phyloP scores from a whole-genome alignment of 64 coral and sea anemone species.

The Catalaphyllia jardinei region DNA sequence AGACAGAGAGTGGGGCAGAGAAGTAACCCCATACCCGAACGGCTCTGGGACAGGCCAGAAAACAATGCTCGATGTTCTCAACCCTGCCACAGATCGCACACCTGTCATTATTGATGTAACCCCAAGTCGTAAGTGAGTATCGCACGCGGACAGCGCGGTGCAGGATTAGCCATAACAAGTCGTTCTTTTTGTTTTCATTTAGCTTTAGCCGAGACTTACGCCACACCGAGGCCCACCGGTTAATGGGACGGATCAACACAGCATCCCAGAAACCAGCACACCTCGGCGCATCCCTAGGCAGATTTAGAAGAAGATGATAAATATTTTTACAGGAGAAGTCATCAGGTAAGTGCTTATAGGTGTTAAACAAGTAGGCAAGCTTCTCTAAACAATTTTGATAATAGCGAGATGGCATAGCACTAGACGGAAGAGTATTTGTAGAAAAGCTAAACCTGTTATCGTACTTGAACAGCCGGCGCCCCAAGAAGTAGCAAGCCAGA shows the following conservation, averaged over 20 bases:
- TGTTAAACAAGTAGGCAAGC: not conserved
- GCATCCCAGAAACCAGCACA: not conserved
- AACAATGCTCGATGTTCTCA: constrained; percentile 32
- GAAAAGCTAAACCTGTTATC: not conserved
- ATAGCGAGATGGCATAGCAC: not conserved
- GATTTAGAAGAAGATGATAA: not conserved
- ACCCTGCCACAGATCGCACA: not conserved
- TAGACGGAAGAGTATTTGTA: not conserved
- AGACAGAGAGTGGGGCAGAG: not conserved
- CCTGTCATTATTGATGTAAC: not conserved
- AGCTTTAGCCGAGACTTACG: not conserved
- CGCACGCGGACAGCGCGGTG: not conserved
- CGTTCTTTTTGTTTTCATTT: not conserved
- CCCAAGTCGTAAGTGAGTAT: not conserved
- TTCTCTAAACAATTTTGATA: not conserved
- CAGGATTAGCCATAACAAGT: not conserved
- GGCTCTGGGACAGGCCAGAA: not conserved
- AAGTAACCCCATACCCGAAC: not conserved
- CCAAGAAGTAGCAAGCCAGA: not conserved
- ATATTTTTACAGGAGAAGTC: not conserved
- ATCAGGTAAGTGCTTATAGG: not conserved
- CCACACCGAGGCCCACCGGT: not conserved
- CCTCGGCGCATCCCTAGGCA: not conserved
- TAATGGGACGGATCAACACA: not conserved
- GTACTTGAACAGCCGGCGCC: not conserved